phyloP scores from a whole-genome alignment of 2,113 vertebrate genomes.

The Acanthisitta chloris region DNA sequence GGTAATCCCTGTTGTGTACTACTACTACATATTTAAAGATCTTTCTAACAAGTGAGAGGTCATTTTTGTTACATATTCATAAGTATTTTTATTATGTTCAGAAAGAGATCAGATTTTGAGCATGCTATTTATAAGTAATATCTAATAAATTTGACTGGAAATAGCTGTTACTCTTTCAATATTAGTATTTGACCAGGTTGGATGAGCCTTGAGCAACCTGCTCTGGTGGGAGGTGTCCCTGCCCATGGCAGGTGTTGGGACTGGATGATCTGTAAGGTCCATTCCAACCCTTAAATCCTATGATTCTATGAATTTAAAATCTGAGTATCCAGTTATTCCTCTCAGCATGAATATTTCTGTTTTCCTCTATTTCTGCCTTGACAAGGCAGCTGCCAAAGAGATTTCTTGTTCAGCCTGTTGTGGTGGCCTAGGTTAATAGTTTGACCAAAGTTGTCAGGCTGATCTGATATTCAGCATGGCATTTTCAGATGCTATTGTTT shows the following conservation, averaged over 20 bases:
- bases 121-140: not conserved
- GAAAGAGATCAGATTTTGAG: not conserved
- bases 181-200: no score
- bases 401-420: not conserved
- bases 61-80: not conserved
- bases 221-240: no score
- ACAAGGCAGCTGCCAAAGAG: not conserved
- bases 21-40: not conserved
- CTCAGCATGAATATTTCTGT: not conserved
- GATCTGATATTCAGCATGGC: not conserved
- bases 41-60: not conserved
- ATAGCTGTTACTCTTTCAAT: not conserved
- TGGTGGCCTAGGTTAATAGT: not conserved
- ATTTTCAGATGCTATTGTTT: slow-evolving; percentile 21
- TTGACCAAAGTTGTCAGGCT: slow-evolving; percentile 32
- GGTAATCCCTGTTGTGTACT: not conserved
- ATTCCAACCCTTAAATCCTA: no score
- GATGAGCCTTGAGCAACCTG: no score
- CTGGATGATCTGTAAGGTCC: no score
- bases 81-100: not conserved
- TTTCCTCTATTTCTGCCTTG: not conserved
- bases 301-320: no score
- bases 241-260: no score
- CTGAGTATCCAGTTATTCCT: not conserved
- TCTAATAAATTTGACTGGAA: not conserved